Percentiles rank a stretch among this genome's conserved stretches.
phyloP scores from a whole-genome alignment of 2,888 invertebrate species.

The Rapana venosa region DNA sequence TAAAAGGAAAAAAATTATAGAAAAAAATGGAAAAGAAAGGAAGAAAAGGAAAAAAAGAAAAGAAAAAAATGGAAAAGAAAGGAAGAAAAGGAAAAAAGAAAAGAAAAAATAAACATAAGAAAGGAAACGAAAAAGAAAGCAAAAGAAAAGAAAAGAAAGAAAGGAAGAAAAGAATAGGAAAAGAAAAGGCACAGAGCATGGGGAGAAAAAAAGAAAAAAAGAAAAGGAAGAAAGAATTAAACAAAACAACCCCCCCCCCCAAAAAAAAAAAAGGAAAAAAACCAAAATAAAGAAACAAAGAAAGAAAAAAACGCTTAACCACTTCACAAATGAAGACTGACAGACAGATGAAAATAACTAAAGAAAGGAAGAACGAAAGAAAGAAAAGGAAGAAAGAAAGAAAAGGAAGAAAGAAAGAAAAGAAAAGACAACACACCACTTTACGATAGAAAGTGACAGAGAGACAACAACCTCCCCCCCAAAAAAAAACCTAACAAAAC shows the following conservation, averaged over 20 bases:
- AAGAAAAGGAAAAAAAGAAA: background rate
- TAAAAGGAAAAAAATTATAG: background rate
- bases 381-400: no score
- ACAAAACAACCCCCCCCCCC: no score
- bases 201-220: background rate
- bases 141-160: slow-evolving; percentile 5
- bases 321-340: background rate
- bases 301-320: background rate
- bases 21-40: background rate
- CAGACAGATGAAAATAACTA: background rate
- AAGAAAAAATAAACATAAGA: background rate
- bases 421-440: no score
- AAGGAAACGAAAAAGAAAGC: background rate
- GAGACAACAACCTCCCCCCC: background rate
- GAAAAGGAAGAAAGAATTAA: background rate
- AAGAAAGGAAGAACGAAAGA: no score
- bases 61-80: background rate
- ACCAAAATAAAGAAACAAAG: background rate
- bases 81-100: background rate
- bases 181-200: background rate
- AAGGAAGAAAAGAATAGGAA: background rate
- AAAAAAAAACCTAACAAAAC: background rate
- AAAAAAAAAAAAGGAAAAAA: background rate
- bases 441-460: background rate
- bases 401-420: no score